Conservation (phyloP, 2,888 invertebrate species). For the Morpho helenor region DNA sequence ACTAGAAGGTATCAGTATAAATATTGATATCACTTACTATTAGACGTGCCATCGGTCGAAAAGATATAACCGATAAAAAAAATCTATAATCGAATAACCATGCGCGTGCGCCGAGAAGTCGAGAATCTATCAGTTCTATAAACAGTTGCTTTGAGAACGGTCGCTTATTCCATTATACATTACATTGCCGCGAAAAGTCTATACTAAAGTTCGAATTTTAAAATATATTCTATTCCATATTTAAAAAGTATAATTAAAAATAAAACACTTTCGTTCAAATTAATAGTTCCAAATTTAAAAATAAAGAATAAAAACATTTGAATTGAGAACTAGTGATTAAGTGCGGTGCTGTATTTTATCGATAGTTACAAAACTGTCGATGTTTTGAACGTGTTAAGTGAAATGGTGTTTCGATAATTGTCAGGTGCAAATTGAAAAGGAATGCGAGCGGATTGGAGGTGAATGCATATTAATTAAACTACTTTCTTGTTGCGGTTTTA, state of each 20-base stretch:
- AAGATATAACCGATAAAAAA: neutral
- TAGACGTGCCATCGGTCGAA: no score
- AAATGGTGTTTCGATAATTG: constrained; percentile 20
- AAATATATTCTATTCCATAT: neutral
- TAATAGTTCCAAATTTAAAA: constrained; percentile 1
- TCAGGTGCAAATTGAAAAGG: constrained; percentile 21
- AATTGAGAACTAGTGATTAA: constrained; percentile 2
- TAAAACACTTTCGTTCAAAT: neutral
- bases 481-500: constrained; percentile 26
- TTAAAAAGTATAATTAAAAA: neutral
- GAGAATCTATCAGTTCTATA: constrained; percentile 28
- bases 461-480: constrained; percentile 26
- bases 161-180: constrained; percentile 16
- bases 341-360: constrained; percentile 4
- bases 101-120: constrained; percentile 28
- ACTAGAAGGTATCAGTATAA: no score
- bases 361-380: constrained; percentile 1
- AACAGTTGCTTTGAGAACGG: constrained; percentile 25
- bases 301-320: constrained; percentile 4
- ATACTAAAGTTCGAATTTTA: neutral
- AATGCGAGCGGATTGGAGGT: constrained; percentile 30
- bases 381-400: constrained; percentile 10
- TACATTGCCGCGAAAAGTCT: constrained; percentile 12
- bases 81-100: neutral
- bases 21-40: no score